Conservation (phyloP, 2,113 vertebrate genomes). For the Urocolius indicus region DNA sequence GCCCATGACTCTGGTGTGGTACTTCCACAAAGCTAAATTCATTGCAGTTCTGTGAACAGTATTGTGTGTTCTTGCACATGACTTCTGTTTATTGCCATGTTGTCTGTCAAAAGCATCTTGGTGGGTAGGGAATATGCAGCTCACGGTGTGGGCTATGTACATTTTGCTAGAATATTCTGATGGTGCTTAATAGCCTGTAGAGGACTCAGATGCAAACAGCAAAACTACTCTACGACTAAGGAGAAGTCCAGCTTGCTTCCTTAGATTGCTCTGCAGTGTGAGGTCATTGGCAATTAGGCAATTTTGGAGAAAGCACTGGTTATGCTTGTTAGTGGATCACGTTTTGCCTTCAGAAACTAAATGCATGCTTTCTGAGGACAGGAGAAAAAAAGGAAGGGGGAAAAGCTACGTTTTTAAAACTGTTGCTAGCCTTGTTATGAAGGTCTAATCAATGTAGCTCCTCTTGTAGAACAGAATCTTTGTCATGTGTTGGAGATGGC, state of each 20-base stretch:
- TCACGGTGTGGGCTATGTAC: background rate
- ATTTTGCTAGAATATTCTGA: background rate
- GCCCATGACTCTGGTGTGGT: rapidly evolving
- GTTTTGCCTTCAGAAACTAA: background rate
- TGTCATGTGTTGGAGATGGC: background rate
- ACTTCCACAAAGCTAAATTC: background rate
- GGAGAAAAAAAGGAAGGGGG: background rate
- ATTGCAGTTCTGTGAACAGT: background rate
- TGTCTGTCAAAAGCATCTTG: background rate
- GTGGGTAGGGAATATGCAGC: background rate
- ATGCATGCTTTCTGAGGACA: background rate
- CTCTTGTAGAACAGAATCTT: background rate
- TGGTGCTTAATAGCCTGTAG: background rate
- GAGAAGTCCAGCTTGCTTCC: background rate
- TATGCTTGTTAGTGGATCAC: background rate
- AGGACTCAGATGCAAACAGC: background rate
- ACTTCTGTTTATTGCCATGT: background rate
- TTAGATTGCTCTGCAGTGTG: background rate
- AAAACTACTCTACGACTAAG: background rate
- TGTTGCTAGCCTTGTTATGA: background rate
- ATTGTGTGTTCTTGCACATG: background rate
- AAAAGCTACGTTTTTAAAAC: background rate
- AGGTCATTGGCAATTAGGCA: background rate
- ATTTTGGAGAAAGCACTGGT: background rate
- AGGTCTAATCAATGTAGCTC: background rate